A percentile compares a stretch with the other conserved stretches of the same genome.
Conservation (phyloP, 1,140 invertebrate species). For the Sycophila sp. region DNA sequence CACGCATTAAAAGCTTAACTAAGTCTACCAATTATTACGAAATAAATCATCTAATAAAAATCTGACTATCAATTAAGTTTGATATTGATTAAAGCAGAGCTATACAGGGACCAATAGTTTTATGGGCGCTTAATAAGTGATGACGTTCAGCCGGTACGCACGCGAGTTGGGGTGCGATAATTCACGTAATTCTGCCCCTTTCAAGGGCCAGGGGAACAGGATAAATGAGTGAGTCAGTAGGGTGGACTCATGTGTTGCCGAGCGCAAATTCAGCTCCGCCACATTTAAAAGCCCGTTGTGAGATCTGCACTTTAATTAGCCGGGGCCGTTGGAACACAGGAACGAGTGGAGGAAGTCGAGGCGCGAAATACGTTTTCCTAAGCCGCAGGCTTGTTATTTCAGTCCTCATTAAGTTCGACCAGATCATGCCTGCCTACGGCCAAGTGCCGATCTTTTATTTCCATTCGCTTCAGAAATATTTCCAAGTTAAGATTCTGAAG, state of each 20-base stretch:
- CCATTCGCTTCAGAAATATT: no score
- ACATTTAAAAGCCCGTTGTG: constrained; percentile 4
- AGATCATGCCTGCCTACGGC: no score
- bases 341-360: background rate
- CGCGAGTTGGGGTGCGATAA: background rate
- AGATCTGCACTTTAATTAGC: constrained; percentile 15
- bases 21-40: no score
- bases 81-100: background rate
- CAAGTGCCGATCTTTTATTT: no score
- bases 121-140: background rate
- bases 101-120: background rate
- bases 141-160: background rate
- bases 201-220: background rate
- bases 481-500: no score
- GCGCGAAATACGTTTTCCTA: background rate
- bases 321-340: background rate
- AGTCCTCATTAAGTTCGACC: no score
- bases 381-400: background rate
- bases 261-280: background rate
- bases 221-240: background rate
- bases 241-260: constrained; percentile 10
- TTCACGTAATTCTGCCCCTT: background rate
- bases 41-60: no score
- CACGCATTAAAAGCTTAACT: no score
- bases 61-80: background rate